A percentile compares a stretch with the other conserved stretches of the same genome.
Conservation (phyloP, 1,140 invertebrate genomes). For the Halesus radiatus region DNA sequence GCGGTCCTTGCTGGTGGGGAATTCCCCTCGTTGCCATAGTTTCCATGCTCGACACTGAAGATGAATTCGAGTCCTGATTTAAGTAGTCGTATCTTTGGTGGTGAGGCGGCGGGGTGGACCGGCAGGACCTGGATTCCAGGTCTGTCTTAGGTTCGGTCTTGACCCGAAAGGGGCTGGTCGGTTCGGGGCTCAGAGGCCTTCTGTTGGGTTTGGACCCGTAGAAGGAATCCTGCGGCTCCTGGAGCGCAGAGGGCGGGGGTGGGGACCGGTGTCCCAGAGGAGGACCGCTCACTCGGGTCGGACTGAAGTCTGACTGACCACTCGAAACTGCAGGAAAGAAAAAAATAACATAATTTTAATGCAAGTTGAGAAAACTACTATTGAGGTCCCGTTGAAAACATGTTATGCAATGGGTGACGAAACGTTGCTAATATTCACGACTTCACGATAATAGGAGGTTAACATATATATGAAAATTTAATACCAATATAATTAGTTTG, state of each 20-base stretch:
- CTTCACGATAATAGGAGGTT: no score
- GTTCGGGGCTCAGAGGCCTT: constrained; percentile 73
- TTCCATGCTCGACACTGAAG: constrained; percentile 81
- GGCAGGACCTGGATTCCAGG: constrained; percentile 60
- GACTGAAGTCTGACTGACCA: constrained; percentile 54
- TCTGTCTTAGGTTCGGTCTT: constrained; percentile 72
- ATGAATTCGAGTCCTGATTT: constrained; percentile 81
- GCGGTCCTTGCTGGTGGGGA: constrained; percentile 67
- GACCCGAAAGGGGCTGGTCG: constrained; percentile 70
- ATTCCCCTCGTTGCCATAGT: constrained; percentile 70
- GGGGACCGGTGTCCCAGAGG: constrained; percentile 40
- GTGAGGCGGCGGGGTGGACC: constrained; percentile 66
- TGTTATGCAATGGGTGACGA: no score
- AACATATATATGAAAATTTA: no score
- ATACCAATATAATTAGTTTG: no score
- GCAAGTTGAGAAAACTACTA: no score
- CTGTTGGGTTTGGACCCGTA: constrained; percentile 59
- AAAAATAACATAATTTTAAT: neutral
- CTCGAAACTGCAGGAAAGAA: constrained; percentile 47
- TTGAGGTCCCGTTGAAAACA: no score
- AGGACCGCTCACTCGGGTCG: constrained; percentile 49
- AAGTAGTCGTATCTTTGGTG: constrained; percentile 73
- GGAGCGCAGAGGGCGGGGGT: constrained; percentile 52
- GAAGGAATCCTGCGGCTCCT: constrained; percentile 64
- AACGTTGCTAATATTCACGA: no score